A percentile compares a stretch with the other conserved stretches of the same genome.
phyloP scores from a whole-genome alignment of 2,888 invertebrate species.

The Oscheius myriophilus region DNA sequence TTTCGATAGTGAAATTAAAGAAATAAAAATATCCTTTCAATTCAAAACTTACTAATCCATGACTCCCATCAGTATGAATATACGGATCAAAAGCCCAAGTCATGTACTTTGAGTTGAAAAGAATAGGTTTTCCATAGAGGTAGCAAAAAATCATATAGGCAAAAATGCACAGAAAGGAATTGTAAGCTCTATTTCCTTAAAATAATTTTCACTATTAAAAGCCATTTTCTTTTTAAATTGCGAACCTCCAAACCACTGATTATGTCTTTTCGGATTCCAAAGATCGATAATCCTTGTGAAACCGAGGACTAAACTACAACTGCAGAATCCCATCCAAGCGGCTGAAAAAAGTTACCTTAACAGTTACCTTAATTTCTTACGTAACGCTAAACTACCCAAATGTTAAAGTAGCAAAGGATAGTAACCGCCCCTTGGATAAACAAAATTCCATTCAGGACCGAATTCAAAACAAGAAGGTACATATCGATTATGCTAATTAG shows the following conservation, averaged over 20 bases:
- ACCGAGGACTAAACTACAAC: not conserved
- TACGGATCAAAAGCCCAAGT: not conserved
- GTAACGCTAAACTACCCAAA: not conserved
- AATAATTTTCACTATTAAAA: too few species aligned
- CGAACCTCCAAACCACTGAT: not conserved
- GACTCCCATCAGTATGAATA: not conserved
- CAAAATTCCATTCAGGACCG: not conserved
- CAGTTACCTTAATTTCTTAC: too few species aligned
- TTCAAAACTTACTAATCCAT: not conserved
- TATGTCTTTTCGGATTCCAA: not conserved
- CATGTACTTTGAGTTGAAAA: not conserved
- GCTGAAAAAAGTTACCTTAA: too few species aligned
- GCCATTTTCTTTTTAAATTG: too few species aligned
- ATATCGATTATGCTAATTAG: not conserved
- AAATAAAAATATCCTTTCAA: too few species aligned
- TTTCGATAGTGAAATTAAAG: too few species aligned
- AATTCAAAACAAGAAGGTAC: not conserved
- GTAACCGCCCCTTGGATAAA: not conserved
- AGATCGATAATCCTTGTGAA: not conserved
- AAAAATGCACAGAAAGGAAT: too few species aligned
- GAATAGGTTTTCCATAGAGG: not conserved
- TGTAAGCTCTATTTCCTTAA: too few species aligned
- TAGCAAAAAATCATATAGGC: not conserved
- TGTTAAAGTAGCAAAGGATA: not conserved
- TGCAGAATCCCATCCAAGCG: slow-evolving; percentile 3